Conservation (phyloP, 2,113 vertebrate genomes). For the Synodontis membranacea region DNA sequence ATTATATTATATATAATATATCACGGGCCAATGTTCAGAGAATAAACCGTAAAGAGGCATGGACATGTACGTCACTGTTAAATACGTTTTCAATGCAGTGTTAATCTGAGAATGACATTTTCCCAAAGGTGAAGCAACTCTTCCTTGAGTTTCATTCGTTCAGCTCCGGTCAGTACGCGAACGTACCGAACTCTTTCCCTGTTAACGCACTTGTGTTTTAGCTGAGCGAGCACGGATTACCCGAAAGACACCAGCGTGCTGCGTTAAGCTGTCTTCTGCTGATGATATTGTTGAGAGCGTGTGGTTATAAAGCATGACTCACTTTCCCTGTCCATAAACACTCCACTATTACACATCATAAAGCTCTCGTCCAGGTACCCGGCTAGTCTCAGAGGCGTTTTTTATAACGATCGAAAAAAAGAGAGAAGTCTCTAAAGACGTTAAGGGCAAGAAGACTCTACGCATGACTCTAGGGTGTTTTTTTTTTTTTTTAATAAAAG, state of each 20-base stretch:
- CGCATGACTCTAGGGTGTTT: neutral
- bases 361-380: neutral
- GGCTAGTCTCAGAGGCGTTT: neutral
- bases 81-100: too few species aligned
- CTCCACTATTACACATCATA: neutral
- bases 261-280: constrained; percentile 16
- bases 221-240: constrained; percentile 9
- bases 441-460: neutral
- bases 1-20: too few species aligned
- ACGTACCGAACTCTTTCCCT: neutral
- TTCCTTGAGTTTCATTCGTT: too few species aligned
- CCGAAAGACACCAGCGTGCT: neutral
- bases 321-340: neutral
- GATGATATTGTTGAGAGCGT: neutral
- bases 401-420: neutral
- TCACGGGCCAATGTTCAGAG: too few species aligned
- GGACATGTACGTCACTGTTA: too few species aligned
- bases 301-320: constrained; percentile 16
- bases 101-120: too few species aligned
- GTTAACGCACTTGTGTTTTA: neutral
- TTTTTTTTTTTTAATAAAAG: neutral
- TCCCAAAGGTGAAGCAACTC: too few species aligned
- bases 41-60: too few species aligned
- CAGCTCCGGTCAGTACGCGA: neutral
- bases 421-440: neutral